A percentile compares a stretch with the other conserved stretches of the same genome.
Evolutionary conservation across 2,888 invertebrate species (phyloP).

Genomic region (Margaritifera margaritifera): DNA sequence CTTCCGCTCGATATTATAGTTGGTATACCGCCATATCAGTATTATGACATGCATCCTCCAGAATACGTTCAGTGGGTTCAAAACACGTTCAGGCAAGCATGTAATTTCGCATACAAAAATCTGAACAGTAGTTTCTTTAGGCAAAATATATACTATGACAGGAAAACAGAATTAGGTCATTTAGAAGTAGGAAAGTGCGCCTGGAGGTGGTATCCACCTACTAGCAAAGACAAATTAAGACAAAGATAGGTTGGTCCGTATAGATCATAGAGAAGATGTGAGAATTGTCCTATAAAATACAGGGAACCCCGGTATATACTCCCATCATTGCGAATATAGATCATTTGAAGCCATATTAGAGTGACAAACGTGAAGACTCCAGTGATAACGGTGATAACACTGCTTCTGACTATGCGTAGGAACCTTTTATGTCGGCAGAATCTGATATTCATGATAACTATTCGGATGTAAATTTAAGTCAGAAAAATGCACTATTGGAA

Average conservation of each 20-base stretch:
- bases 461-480: too few relatives aligned
- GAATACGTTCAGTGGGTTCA: conserved; percentile 11
- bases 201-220: too few relatives aligned
- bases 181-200: conserved; percentile 8
- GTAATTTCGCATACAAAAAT: conserved; percentile 3
- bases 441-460: too few relatives aligned
- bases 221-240: too few relatives aligned
- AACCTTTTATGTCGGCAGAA: too few relatives aligned
- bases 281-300: conserved; percentile 8
- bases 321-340: conserved; percentile 5
- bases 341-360: conserved; percentile 16
- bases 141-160: neutral
- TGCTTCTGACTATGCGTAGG: too few relatives aligned
- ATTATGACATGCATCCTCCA: neutral
- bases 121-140: conserved; percentile 1
- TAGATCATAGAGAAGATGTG: too few relatives aligned
- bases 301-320: neutral
- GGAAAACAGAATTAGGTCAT: conserved; percentile 6
- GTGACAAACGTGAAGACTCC: too few relatives aligned
- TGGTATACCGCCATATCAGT: neutral
- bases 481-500: too few relatives aligned
- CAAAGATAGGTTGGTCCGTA: too few relatives aligned
- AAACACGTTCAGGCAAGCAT: conserved; percentile 2
- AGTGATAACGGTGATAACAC: too few relatives aligned
- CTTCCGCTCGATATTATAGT: conserved; percentile 28